A percentile compares a stretch with the other conserved stretches of the same genome.
Conservation (phyloP, 2,113 vertebrate species). For the Paradoxurus hermaphroditus region DNA sequence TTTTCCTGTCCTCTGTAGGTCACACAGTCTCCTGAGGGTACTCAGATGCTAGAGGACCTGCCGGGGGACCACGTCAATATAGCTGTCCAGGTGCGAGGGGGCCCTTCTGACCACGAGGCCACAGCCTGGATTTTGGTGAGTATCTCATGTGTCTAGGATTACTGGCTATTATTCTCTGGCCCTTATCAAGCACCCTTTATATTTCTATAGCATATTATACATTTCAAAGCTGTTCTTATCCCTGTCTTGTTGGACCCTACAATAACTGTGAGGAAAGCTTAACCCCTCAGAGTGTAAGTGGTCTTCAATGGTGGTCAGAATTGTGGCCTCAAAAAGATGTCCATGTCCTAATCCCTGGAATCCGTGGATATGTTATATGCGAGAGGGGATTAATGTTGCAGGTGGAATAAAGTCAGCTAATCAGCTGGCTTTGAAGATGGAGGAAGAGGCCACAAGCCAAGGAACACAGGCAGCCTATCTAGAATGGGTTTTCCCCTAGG, state of each 20-base stretch:
- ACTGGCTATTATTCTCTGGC: not conserved
- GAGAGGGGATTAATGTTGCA: not conserved
- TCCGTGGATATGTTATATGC: not conserved
- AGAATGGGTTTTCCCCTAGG: not conserved
- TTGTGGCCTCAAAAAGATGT: not conserved
- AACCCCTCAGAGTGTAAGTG: not conserved
- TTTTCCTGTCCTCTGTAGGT: slow-evolving; percentile 63
- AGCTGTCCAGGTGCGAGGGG: slow-evolving; percentile 79
- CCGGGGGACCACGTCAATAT: slow-evolving; percentile 80
- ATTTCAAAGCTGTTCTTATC: not conserved
- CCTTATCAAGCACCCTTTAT: not conserved
- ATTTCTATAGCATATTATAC: not conserved
- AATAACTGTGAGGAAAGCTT: not conserved
- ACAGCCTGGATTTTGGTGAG: slow-evolving; percentile 82
- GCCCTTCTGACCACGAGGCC: slow-evolving; percentile 79
- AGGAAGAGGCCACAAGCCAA: not conserved
- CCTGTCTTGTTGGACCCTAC: not conserved
- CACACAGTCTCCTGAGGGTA: slow-evolving; percentile 75
- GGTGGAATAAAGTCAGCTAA: not conserved
- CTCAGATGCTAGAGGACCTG: slow-evolving; percentile 75
- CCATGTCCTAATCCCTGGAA: not conserved
- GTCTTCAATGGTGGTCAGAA: not conserved
- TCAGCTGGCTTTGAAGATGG: not conserved
- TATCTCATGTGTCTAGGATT: not conserved
- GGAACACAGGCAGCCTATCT: not conserved